Percentiles rank a stretch among this genome's conserved stretches.
phyloP scores from a whole-genome alignment of 1,140 invertebrate species.

The Drosophila tsacasi region DNA sequence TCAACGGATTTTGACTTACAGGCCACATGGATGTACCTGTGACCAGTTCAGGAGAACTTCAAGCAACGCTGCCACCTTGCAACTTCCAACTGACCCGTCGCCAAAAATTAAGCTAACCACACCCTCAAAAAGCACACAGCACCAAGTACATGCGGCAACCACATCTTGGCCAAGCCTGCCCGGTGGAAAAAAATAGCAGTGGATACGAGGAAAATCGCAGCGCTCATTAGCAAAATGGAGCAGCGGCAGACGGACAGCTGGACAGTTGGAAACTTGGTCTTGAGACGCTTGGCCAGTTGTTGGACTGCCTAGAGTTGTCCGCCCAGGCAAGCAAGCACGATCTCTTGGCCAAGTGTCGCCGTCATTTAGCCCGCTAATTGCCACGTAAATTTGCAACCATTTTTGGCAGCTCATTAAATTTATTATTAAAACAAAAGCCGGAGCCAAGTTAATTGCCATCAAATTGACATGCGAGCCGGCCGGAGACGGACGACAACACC shows the following conservation, averaged over 20 bases:
- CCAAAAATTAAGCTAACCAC: slow-evolving; percentile 35
- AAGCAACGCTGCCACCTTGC: slow-evolving; percentile 28
- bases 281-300: slow-evolving; percentile 1
- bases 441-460: slow-evolving; percentile 76
- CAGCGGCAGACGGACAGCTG: slow-evolving; percentile 47
- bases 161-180: slow-evolving; percentile 54
- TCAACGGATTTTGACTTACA: neutral
- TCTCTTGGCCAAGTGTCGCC: slow-evolving; percentile 76
- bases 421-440: slow-evolving; percentile 75
- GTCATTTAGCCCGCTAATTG: slow-evolving; percentile 74
- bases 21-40: slow-evolving; percentile 1
- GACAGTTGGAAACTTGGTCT: slow-evolving; percentile 15
- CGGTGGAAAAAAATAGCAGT: neutral
- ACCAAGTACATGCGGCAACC: neutral
- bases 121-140: slow-evolving; percentile 40
- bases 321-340: slow-evolving; percentile 45
- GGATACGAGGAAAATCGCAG: slow-evolving; percentile 49
- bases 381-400: slow-evolving; percentile 84
- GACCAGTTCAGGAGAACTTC: neutral
- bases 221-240: slow-evolving; percentile 72
- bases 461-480: slow-evolving; percentile 74
- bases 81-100: slow-evolving; percentile 9
- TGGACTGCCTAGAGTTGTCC: slow-evolving; percentile 22
- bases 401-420: slow-evolving; percentile 84
- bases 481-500: slow-evolving; percentile 68